A percentile compares a stretch with the other conserved stretches of the same genome.
These are phyloP conservation scores for Hemithea aestivaria DNA, from an alignment of 2,888 invertebrate genomes.

Conservation along the genomic window DNA sequence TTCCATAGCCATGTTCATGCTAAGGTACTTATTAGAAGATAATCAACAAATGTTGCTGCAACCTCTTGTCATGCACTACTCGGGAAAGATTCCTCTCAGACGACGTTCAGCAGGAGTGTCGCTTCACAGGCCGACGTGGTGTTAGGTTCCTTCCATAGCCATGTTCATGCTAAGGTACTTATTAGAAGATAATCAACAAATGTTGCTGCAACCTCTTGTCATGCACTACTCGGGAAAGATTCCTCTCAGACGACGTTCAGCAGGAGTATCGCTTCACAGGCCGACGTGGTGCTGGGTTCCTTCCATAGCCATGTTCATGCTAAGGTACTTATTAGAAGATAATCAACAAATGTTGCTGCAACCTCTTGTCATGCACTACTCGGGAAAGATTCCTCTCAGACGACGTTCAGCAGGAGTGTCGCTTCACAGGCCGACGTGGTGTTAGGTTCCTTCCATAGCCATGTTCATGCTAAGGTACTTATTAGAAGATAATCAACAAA, in stretches of 20 bases:
- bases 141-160: constrained; percentile 49
- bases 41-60: constrained; percentile 80
- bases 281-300: constrained; percentile 56
- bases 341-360: too few species aligned
- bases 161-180: constrained; percentile 49
- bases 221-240: constrained; percentile 70
- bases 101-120: constrained; percentile 35
- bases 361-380: too few species aligned
- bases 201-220: constrained; percentile 81
- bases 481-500: too few species aligned
- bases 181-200: constrained; percentile 53
- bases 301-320: constrained; percentile 46
- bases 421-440: too few species aligned
- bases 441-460: too few species aligned
- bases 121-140: constrained; percentile 48
- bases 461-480: too few species aligned
- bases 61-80: constrained; percentile 79
- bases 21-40: constrained; percentile 37
- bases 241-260: constrained; percentile 36
- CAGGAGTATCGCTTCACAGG: constrained; percentile 31
- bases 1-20: constrained; percentile 46
- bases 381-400: too few species aligned
- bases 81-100: constrained; percentile 45
- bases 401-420: too few species aligned
- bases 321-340: constrained; percentile 37